Conservation (phyloP, 1,140 invertebrate genomes). For the Nasonia giraulti region DNA sequence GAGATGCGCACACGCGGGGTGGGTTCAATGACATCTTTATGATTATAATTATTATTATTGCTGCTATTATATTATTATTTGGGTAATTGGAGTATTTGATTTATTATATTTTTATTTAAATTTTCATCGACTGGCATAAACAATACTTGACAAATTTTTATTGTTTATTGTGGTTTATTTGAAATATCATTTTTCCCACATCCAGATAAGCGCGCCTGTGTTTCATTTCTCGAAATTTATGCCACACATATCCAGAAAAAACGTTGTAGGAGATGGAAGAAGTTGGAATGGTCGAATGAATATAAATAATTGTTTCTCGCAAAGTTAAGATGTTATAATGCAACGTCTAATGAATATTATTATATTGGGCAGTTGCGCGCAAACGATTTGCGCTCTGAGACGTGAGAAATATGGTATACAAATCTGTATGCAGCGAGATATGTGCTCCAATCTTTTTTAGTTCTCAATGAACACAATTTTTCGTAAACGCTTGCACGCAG, state of each 20-base stretch:
- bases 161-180: slow-evolving; percentile 1
- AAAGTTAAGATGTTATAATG: neutral
- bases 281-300: neutral
- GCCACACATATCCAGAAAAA: slow-evolving; percentile 11
- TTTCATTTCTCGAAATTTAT: slow-evolving; percentile 7
- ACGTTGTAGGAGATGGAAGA: neutral
- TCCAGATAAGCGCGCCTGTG: neutral
- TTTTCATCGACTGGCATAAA: neutral
- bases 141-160: neutral
- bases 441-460: no score
- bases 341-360: neutral
- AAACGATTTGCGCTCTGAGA: neutral
- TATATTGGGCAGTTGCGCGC: neutral
- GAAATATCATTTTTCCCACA: neutral
- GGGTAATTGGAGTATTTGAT: neutral
- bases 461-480: slow-evolving; percentile 1
- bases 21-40: neutral
- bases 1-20: neutral
- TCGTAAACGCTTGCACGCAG: slow-evolving; percentile 1
- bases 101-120: neutral
- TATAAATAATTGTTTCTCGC: neutral
- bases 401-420: neutral
- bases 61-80: slow-evolving; percentile 8
- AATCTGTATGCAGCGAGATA: neutral
- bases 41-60: neutral